Base-by-base conservation (phyloP, 2,797 vertebrate genomes). In the Ambastaia sidthimunki region DNA sequence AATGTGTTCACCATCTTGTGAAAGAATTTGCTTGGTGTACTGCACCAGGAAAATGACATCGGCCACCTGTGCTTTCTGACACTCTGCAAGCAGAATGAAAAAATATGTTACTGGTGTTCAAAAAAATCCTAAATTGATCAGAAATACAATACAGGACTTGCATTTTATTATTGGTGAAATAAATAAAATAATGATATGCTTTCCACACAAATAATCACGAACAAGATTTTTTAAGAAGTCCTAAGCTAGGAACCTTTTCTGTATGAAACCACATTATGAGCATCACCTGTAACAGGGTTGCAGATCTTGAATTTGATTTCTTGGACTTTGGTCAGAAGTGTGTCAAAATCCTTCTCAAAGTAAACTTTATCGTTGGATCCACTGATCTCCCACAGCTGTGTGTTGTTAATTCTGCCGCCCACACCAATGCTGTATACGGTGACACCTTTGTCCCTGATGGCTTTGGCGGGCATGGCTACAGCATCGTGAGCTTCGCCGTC, bases 31-130 rank as follows among this genome's bases (percentile, higher is more conserved):
- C 1, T 47, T 81, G 34, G 93, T 95, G 28, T 89, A 89, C 1
- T 95, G 93, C 69, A 95, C 91, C 75, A 95, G 81, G 87, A 96
- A 96, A 31, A 96, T 93, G 7, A 96, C 92, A 84, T 96, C 95
- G 0, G 95, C 94, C 23, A 88, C 80, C 37, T 93, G 90, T 2
- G 87, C 92, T 84, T 87, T 93, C 84, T 89, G 91, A 86, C 95
- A 96, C 0, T 83, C 94, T 95, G 23, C 31, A 78, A 13, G 16
- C 12, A 75, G 80, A 74, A 72, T 18, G 18, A 71, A 7, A 31
- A 52, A 37, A 34, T 6, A 19, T 13, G 44, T 31, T 59, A 28
- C 12, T 77, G 9, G 28, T 11, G 25, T 55, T 41, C 44, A 16
- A 63, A 15, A 60, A 15, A 63, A 9, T 63, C 25, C 16, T 18